Evolutionary conservation across 2,113 vertebrate species (phyloP).

Genomic region (Neoarius graeffei): DNA sequence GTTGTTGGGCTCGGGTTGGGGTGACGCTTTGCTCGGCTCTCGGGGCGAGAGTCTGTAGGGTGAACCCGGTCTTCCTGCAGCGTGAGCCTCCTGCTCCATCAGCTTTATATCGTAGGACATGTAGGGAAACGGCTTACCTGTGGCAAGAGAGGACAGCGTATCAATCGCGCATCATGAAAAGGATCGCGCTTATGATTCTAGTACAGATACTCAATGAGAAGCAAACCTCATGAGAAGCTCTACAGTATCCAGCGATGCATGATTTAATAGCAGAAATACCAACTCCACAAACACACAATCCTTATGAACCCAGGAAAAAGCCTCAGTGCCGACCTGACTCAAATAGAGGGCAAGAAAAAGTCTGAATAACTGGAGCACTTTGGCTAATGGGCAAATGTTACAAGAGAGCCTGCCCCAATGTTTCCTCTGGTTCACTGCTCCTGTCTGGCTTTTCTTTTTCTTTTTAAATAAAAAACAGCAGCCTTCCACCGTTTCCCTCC

Average conservation of each 20-base stretch:
- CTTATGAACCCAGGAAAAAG: background rate
- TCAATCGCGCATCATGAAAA: background rate
- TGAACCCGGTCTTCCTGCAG: conserved; percentile 78
- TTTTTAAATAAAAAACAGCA: conserved; percentile 22
- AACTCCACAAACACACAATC: background rate
- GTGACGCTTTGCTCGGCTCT: conserved; percentile 81
- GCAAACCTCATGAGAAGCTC: background rate
- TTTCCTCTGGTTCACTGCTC: conserved; percentile 41
- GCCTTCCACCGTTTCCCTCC: conserved; percentile 7
- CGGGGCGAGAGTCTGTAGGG: conserved; percentile 84
- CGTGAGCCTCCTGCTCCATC: conserved; percentile 84
- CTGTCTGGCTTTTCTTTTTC: conserved; percentile 31
- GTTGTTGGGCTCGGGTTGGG: conserved; percentile 77
- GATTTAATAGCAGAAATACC: background rate
- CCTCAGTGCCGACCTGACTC: background rate
- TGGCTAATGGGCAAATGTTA: conserved; percentile 39
- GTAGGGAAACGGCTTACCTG: conserved; percentile 84
- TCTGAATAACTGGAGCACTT: conserved; percentile 27
- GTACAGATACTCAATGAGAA: background rate
- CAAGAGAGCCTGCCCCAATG: conserved; percentile 18
- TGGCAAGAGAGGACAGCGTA: conserved; percentile 52
- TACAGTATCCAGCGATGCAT: background rate
- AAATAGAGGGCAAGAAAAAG: conserved; percentile 2
- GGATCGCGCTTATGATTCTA: background rate
- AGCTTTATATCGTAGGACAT: conserved; percentile 86